A percentile compares a stretch with the other conserved stretches of the same genome.
These are phyloP conservation scores for Solea senegalensis DNA, from an alignment of 2,113 vertebrate species.

Conservation along the genomic window DNA sequence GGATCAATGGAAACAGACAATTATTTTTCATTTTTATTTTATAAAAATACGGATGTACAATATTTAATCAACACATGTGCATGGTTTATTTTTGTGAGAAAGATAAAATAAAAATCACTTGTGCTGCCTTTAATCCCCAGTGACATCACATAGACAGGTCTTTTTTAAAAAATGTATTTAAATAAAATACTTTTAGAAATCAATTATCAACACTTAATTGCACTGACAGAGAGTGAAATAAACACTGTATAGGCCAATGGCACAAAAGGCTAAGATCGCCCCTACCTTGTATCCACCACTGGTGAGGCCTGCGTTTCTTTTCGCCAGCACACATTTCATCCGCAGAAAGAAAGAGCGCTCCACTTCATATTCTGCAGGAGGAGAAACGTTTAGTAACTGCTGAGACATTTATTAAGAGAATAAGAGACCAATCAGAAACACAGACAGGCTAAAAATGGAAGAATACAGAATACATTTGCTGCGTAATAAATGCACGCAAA, in stretches of 20 bases:
- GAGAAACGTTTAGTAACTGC: background rate
- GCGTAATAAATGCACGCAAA: no score
- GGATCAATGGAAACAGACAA: background rate
- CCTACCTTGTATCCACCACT: conserved; percentile 97
- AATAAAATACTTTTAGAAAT: no score
- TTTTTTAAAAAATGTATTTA: background rate
- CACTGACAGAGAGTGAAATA: background rate
- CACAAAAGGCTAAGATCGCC: background rate
- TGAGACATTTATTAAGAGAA: background rate
- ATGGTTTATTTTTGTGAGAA: background rate
- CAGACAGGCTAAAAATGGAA: no score
- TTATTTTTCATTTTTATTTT: no score
- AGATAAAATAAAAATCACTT: background rate
- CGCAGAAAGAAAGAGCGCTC: conserved; percentile 97
- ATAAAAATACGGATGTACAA: background rate
- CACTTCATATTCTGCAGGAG: conserved; percentile 90
- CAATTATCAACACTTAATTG: no score
- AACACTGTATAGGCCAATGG: background rate
- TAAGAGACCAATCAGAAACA: background rate
- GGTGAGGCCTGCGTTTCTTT: conserved; percentile 96
- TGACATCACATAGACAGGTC: background rate
- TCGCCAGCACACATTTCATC: conserved; percentile 98
- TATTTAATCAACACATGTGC: background rate
- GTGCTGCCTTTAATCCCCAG: background rate
- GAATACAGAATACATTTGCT: no score